These are phyloP conservation scores for Motacilla tschutschensis DNA, from an alignment of 2,113 vertebrate genomes.

Conservation along the genomic window DNA sequence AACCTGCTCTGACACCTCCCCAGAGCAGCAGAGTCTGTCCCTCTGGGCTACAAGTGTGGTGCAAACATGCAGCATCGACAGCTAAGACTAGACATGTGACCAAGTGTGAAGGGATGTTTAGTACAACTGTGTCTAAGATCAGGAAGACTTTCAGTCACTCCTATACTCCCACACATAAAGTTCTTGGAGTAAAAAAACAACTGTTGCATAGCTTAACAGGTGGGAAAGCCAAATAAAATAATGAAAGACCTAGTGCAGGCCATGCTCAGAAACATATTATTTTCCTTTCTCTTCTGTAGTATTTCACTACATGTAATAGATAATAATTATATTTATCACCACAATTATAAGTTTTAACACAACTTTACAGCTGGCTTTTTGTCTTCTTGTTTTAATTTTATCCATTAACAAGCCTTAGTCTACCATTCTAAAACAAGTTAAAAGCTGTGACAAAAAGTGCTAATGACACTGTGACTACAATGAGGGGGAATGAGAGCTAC, in stretches of 20 bases:
- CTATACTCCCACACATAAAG: background rate
- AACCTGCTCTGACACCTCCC: background rate
- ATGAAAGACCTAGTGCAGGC: background rate
- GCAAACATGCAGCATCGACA: background rate
- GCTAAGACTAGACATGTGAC: fast-evolving
- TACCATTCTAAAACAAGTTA: background rate
- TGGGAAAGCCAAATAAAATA: background rate
- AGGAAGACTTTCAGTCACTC: background rate
- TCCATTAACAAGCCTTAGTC: background rate
- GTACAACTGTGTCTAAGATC: background rate
- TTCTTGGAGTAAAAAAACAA: background rate
- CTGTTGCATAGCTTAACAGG: background rate
- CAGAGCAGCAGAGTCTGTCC: background rate
- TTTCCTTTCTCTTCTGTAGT: background rate
- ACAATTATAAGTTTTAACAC: background rate
- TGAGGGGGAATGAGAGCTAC: background rate
- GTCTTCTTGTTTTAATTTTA: background rate
- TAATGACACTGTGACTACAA: background rate
- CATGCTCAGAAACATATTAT: background rate
- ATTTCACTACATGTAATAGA: background rate
- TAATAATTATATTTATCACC: background rate
- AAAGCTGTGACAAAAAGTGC: background rate
- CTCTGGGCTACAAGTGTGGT: background rate
- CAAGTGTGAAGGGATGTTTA: background rate
- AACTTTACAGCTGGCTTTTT: background rate